These are phyloP conservation scores for Danaus plexippus DNA, from an alignment of 1,140 invertebrate genomes.

Conservation along the genomic window DNA sequence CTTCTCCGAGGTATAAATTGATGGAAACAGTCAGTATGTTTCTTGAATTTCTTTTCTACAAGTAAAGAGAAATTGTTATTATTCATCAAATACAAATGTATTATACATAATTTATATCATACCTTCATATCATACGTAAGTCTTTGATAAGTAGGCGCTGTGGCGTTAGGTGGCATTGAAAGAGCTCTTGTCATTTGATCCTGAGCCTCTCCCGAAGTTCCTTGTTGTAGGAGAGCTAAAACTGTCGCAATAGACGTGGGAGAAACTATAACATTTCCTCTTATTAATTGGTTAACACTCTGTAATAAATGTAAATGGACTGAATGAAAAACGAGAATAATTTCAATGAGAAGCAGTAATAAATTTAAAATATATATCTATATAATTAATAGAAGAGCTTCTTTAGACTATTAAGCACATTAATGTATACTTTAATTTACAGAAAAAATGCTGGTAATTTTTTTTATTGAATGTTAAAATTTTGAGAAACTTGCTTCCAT, in stretches of 20 bases:
- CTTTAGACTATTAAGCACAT: too few relatives aligned
- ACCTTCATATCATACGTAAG: slow-evolving; percentile 39
- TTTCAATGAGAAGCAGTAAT: background rate
- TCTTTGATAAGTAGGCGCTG: slow-evolving; percentile 30
- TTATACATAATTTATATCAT: slow-evolving; percentile 3
- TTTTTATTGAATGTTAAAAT: too few relatives aligned
- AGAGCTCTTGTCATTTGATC: slow-evolving; percentile 41
- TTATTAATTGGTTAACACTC: slow-evolving; percentile 26
- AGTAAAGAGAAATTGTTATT: slow-evolving; percentile 12
- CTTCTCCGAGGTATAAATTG: slow-evolving; percentile 38
- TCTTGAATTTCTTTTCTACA: slow-evolving; percentile 43
- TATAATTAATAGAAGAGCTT: too few relatives aligned
- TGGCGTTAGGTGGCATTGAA: slow-evolving; percentile 31
- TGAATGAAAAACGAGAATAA: slow-evolving; percentile 5
- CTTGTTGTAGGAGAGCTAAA: slow-evolving; percentile 55
- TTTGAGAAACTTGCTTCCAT: too few relatives aligned
- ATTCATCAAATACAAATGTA: slow-evolving; percentile 1
- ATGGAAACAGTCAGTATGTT: slow-evolving; percentile 48
- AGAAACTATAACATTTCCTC: slow-evolving; percentile 52
- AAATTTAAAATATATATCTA: too few relatives aligned
- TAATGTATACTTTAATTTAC: too few relatives aligned
- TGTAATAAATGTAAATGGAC: slow-evolving; percentile 25
- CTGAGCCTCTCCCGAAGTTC: slow-evolving; percentile 35
- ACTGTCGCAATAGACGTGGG: slow-evolving; percentile 51
- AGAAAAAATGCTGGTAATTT: too few relatives aligned